Evolutionary conservation across 1,140 invertebrate genomes (phyloP).

Genomic region (Neomicropteryx cornuta): DNA sequence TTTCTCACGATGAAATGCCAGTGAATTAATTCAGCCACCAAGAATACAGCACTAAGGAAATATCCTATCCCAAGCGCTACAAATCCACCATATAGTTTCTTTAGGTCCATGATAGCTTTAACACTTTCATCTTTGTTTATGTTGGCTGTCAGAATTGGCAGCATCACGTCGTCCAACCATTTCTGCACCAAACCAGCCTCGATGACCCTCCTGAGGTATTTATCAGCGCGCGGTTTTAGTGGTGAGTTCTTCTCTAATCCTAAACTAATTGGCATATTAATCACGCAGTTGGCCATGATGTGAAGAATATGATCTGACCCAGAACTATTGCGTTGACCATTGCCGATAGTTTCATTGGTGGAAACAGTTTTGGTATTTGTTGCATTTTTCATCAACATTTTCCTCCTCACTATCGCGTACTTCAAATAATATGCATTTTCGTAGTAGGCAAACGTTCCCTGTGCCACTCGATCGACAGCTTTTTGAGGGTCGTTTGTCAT

Average conservation of each 20-base stretch:
- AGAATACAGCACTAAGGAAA: conserved; percentile 40
- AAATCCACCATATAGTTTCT: conserved; percentile 65
- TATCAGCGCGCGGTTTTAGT: conserved; percentile 56
- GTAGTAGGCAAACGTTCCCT: conserved; percentile 64
- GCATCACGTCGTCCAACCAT: conserved; percentile 66
- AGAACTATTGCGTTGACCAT: conserved; percentile 7
- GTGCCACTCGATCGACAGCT: conserved; percentile 49
- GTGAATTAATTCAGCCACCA: conserved; percentile 50
- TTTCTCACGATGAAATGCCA: conserved; percentile 53
- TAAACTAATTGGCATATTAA: conserved; percentile 68
- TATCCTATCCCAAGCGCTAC: conserved; percentile 58
- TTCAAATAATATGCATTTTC: conserved; percentile 66
- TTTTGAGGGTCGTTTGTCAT: conserved; percentile 42
- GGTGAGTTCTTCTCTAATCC: conserved; percentile 73
- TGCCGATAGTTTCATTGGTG: conserved; percentile 14
- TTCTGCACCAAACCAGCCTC: conserved; percentile 68
- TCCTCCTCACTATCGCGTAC: conserved; percentile 45
- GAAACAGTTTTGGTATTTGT: conserved; percentile 2
- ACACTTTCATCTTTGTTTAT: conserved; percentile 33
- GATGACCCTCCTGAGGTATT: conserved; percentile 49
- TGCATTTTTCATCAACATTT: conserved; percentile 20
- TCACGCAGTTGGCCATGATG: conserved; percentile 69
- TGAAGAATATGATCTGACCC: conserved; percentile 48
- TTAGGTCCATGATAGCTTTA: conserved; percentile 62
- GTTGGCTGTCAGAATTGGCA: conserved; percentile 29